A percentile compares a stretch with the other conserved stretches of the same genome.
These are phyloP conservation scores for Lates japonicus DNA, from an alignment of 2,797 vertebrate genomes.

Conservation along the genomic window DNA sequence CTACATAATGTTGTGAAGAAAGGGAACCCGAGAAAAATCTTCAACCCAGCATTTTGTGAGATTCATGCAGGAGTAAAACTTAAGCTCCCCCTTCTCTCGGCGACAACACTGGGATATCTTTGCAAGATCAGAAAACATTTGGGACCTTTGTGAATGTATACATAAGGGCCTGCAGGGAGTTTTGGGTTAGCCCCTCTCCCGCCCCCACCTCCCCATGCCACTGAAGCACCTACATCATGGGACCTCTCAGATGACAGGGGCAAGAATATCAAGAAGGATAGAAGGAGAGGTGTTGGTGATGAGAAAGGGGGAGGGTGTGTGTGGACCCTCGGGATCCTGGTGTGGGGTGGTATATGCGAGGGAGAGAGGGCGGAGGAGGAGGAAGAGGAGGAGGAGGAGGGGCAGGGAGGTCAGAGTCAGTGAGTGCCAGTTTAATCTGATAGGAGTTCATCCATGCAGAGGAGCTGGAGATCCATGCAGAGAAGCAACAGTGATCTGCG, in stretches of 20 bases:
- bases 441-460: constrained; percentile 84
- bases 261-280: constrained; percentile 77
- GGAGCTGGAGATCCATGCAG: constrained; percentile 78
- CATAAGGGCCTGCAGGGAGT: constrained; percentile 54
- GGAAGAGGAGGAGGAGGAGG: constrained; percentile 35
- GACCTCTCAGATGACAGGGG: constrained; percentile 79
- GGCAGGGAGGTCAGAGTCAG: constrained; percentile 69
- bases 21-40: constrained; percentile 21
- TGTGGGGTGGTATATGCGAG: constrained; percentile 43
- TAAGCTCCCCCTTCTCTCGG: constrained; percentile 1
- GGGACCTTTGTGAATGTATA: constrained; percentile 68
- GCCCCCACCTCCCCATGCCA: constrained; percentile 31
- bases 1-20: constrained; percentile 17
- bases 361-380: constrained; percentile 41
- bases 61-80: constrained; percentile 32
- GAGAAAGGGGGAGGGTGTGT: constrained; percentile 13
- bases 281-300: constrained; percentile 67
- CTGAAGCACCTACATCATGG: constrained; percentile 75
- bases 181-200: not conserved
- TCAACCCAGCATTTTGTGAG: constrained; percentile 40
- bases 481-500: constrained; percentile 79
- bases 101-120: constrained; percentile 32
- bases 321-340: constrained; percentile 60
- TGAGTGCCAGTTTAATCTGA: constrained; percentile 83
- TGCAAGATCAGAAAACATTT: constrained; percentile 61